A percentile compares a stretch with the other conserved stretches of the same genome.
Conservation (phyloP, 1,140 invertebrate genomes). For the Scaptomyza graminum region DNA sequence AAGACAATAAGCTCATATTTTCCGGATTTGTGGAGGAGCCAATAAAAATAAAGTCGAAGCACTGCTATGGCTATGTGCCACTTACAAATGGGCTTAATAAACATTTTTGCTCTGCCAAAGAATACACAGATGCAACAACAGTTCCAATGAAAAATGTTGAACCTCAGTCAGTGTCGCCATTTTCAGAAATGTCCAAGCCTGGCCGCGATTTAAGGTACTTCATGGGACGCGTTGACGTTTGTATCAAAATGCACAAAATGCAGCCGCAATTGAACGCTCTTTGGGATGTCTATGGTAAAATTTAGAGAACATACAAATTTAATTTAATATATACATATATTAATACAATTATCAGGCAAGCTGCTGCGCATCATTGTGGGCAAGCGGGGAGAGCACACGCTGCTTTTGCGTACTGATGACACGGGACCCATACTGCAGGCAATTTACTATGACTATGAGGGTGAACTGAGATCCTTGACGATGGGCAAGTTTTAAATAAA, state of each 20-base stretch:
- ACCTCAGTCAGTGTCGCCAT: slow-evolving; percentile 9
- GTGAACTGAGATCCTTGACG: slow-evolving; percentile 19
- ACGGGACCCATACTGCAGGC: slow-evolving; percentile 69
- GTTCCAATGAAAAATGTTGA: slow-evolving; percentile 23
- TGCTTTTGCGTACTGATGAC: slow-evolving; percentile 58
- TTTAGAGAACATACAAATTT: neutral
- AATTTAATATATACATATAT: neutral
- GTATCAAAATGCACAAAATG: slow-evolving; percentile 62
- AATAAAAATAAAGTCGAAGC: slow-evolving; percentile 21
- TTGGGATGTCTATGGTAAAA: slow-evolving; percentile 74
- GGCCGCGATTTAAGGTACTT: slow-evolving; percentile 52
- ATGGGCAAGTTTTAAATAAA: slow-evolving; percentile 35
- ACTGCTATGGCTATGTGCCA: slow-evolving; percentile 60
- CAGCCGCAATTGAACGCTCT: slow-evolving; percentile 64
- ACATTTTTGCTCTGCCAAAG: neutral
- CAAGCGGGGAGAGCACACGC: slow-evolving; percentile 57
- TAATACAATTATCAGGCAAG: slow-evolving; percentile 49
- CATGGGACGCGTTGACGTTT: slow-evolving; percentile 69
- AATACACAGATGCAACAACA: neutral
- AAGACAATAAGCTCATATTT: slow-evolving; percentile 60
- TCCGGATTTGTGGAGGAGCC: slow-evolving; percentile 55
- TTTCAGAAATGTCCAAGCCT: slow-evolving; percentile 32
- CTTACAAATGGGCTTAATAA: slow-evolving; percentile 7
- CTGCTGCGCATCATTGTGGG: slow-evolving; percentile 63
- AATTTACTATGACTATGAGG: slow-evolving; percentile 70